phyloP scores from a whole-genome alignment of 2,888 invertebrate genomes.

The Syrista parreyssii region DNA sequence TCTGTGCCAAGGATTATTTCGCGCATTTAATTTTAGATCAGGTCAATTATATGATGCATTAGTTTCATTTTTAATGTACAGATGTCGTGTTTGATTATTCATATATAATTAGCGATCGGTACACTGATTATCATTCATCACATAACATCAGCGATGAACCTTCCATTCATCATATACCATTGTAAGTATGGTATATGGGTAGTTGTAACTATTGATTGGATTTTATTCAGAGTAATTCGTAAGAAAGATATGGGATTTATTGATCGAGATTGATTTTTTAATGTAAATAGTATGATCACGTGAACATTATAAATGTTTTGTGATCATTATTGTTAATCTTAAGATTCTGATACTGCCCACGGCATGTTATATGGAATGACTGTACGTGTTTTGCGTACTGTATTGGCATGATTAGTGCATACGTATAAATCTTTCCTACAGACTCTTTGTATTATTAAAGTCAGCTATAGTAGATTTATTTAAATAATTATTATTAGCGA shows the following conservation, averaged over 20 bases:
- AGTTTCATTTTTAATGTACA: background rate
- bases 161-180: background rate
- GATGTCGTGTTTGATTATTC: background rate
- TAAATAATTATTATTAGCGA: background rate
- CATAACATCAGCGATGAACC: background rate
- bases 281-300: background rate
- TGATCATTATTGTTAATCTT: background rate
- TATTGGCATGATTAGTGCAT: conserved; percentile 38
- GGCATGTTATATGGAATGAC: background rate
- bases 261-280: background rate
- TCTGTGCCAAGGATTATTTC: background rate
- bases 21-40: background rate
- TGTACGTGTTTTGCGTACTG: conserved; percentile 25
- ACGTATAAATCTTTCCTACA: conserved; percentile 4
- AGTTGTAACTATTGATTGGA: background rate
- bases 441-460: background rate
- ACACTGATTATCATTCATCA: background rate
- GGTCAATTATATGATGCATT: background rate
- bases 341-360: background rate
- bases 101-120: background rate
- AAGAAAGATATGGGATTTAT: background rate
- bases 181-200: background rate
- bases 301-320: background rate
- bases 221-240: background rate
- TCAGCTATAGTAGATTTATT: background rate